A percentile compares a stretch with the other conserved stretches of the same genome.
These are phyloP conservation scores for Eubucco bourcierii DNA, from an alignment of 2,113 vertebrate genomes.

Conservation along the genomic window DNA sequence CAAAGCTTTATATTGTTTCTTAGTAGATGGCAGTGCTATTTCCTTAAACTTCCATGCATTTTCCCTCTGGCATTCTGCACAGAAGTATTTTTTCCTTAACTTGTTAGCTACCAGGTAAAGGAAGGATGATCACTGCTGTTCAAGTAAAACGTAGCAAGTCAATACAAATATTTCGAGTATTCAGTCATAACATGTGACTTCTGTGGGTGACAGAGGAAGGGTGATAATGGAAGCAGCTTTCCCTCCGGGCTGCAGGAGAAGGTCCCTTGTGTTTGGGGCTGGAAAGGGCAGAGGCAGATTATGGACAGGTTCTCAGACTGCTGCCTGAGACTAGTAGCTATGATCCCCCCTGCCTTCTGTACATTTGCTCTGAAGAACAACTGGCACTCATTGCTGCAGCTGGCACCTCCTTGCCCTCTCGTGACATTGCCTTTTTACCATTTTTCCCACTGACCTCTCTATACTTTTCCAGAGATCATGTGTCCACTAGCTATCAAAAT, in stretches of 20 bases:
- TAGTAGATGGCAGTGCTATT: not conserved
- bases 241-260: not conserved
- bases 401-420: not conserved
- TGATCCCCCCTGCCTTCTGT: not conserved
- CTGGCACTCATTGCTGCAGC: not conserved
- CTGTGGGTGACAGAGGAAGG: fast-evolving
- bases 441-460: not conserved
- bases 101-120: not conserved
- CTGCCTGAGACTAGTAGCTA: not conserved
- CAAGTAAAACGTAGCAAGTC: not conserved
- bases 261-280: fast-evolving
- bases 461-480: not conserved
- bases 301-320: fast-evolving
- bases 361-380: fast-evolving
- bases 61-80: not conserved
- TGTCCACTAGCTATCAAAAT: not conserved
- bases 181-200: not conserved
- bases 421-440: not conserved
- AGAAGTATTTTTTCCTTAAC: not conserved
- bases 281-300: not conserved
- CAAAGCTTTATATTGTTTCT: not conserved
- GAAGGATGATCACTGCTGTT: not conserved
- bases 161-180: not conserved
- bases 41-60: not conserved
- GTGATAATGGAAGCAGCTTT: not conserved